Base-by-base conservation (phyloP, 2,888 invertebrate species). In the Harmothoe impar region DNA sequence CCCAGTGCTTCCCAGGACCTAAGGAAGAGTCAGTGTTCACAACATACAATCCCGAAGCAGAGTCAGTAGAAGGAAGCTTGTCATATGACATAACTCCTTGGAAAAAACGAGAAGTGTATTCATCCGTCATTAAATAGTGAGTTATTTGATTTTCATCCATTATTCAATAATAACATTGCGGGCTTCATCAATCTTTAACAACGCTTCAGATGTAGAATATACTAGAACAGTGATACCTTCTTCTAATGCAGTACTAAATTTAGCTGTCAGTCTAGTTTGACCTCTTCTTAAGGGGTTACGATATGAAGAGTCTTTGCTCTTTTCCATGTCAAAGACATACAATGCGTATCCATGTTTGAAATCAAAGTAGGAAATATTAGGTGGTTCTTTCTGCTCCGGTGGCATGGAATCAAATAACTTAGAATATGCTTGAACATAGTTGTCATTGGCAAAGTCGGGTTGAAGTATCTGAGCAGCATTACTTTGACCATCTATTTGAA, bases 321-420 rank as follows among this genome's bases (percentile, higher is more conserved):
- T 62, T 20, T 62, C 62, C 15, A 62, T 3, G 25, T 62, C 62
- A n/a, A 62, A 62, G 3, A 62, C 62, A 62, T n/a, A 62, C 62
- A 62, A n/a, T 7, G 23, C 3, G 25, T 62, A 62, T 5, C 62
- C 62, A 62, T 20, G 3, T 20, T 20, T n/a, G 25, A 62, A 62
- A 62, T 62, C 62, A 62, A n/a, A n/a, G 15, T 62, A 62, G 1
- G 62, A 62, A n/a, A 62, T 62, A 62, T 62, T 62, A n/a, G 62
- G 62, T 7, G 62, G 62, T n/a, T 62, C 62, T 20, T 5, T 62
- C n/a, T 62, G 62, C 5, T 62, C 62, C 3, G 62, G 62, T n/a
- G 62, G 62, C 62, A 62, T 62, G 15, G 5, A 62, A 7, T 62
- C 62, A 62, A 62, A 62, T 62, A 62, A 12, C 23, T 20, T 62